A percentile compares a stretch with the other conserved stretches of the same genome.
Conservation (phyloP, 2,797 vertebrate species). For the Brachymystax lenok region DNA sequence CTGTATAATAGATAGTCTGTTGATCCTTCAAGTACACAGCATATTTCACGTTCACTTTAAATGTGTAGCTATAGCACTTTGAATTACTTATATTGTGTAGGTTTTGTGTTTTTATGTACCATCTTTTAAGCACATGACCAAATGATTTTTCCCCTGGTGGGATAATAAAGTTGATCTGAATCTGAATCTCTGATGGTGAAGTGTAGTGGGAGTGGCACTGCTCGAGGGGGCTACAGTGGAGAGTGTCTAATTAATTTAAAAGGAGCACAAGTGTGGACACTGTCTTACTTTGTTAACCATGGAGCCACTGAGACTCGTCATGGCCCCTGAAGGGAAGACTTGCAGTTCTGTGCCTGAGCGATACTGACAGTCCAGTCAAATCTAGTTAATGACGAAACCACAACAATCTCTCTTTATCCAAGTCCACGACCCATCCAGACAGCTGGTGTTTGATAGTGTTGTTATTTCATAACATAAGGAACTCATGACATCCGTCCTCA, state of each 20-base stretch:
- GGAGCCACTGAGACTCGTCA: conserved; percentile 22
- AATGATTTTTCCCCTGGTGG: too few species aligned
- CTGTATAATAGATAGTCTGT: too few species aligned
- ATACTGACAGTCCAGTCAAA: conserved; percentile 54
- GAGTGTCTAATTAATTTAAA: conserved; percentile 53
- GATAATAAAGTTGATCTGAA: too few species aligned
- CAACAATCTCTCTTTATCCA: conserved; percentile 20
- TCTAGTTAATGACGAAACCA: conserved; percentile 42
- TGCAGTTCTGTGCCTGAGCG: conserved; percentile 31
- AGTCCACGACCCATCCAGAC: conserved; percentile 1
- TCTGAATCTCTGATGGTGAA: conserved; percentile 8
- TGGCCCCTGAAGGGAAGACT: conserved; percentile 15
- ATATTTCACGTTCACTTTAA: too few species aligned
- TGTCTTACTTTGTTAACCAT: conserved; percentile 6
- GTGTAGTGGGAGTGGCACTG: conserved; percentile 27
- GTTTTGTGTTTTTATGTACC: too few species aligned
- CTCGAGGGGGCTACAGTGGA: conserved; percentile 21
- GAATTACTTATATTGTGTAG: too few species aligned
- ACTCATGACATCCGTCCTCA: background rate
- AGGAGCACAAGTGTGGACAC: conserved; percentile 7
- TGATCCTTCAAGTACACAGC: too few species aligned
- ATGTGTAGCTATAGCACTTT: too few species aligned
- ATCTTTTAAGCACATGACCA: too few species aligned
- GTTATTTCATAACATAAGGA: conserved; percentile 8
- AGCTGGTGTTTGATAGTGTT: conserved; percentile 30